These are phyloP conservation scores for Nansenia antarctica DNA, from an alignment of 2,113 vertebrate genomes.

Conservation along the genomic window DNA sequence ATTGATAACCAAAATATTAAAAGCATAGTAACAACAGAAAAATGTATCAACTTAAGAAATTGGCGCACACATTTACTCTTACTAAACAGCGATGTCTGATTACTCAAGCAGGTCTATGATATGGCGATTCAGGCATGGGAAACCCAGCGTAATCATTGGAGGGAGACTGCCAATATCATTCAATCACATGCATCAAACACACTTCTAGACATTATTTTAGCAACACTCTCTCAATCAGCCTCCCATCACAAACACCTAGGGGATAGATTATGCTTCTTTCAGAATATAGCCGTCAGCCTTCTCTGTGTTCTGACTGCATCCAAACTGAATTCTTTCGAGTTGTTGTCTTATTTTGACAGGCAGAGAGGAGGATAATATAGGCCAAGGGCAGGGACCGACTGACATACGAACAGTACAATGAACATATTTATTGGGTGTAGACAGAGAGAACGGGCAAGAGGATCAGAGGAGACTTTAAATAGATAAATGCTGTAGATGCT, in stretches of 20 bases:
- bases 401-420: background rate
- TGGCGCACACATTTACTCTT: background rate
- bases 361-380: background rate
- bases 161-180: background rate
- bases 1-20: background rate
- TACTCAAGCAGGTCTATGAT: background rate
- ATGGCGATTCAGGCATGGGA: background rate
- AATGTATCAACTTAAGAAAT: background rate
- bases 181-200: constrained; percentile 1
- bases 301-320: background rate
- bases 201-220: background rate
- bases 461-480: background rate
- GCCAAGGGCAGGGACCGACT: background rate
- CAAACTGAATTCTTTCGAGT: background rate
- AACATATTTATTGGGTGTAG: background rate
- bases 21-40: background rate
- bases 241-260: background rate
- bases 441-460: background rate
- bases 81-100: background rate
- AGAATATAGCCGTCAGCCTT: background rate
- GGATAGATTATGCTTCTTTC: background rate
- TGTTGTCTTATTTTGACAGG: background rate
- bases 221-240: background rate
- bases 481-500: background rate
- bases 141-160: background rate